Evolutionary conservation across 2,888 invertebrate genomes (phyloP).

Genomic region (Epirrhoe tristata): DNA sequence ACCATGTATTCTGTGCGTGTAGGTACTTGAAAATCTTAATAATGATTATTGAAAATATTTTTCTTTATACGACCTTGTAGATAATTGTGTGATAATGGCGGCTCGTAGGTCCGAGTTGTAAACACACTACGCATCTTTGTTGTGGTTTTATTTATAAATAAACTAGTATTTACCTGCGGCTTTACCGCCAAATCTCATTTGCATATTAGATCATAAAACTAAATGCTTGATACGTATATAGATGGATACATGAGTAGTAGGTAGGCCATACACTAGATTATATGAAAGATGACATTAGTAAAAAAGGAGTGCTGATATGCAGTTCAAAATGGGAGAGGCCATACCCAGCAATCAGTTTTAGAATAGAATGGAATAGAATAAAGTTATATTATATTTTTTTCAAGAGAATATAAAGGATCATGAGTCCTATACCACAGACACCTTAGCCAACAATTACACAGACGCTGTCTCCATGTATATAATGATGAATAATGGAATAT

Average conservation of each 20-base stretch:
- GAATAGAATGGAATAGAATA: too few relatives aligned
- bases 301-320: too few relatives aligned
- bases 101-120: slow-evolving; percentile 45
- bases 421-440: neutral
- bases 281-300: too few relatives aligned
- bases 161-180: neutral
- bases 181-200: neutral
- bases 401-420: too few relatives aligned
- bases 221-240: neutral
- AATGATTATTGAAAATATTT: slow-evolving; percentile 70
- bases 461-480: neutral
- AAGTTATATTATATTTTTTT: too few relatives aligned
- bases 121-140: slow-evolving; percentile 36
- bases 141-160: slow-evolving; percentile 27
- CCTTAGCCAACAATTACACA: neutral
- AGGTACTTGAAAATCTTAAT: slow-evolving; percentile 71
- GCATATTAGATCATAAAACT: neutral
- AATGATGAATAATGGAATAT: slow-evolving; percentile 34
- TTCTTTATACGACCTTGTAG: slow-evolving; percentile 66
- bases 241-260: neutral
- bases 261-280: neutral
- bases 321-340: too few relatives aligned
- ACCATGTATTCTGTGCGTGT: slow-evolving; percentile 47
- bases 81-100: slow-evolving; percentile 62
- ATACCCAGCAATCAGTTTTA: too few relatives aligned